These are phyloP conservation scores for Apolygus lucorum DNA, from an alignment of 1,140 invertebrate species.

Conservation along the genomic window DNA sequence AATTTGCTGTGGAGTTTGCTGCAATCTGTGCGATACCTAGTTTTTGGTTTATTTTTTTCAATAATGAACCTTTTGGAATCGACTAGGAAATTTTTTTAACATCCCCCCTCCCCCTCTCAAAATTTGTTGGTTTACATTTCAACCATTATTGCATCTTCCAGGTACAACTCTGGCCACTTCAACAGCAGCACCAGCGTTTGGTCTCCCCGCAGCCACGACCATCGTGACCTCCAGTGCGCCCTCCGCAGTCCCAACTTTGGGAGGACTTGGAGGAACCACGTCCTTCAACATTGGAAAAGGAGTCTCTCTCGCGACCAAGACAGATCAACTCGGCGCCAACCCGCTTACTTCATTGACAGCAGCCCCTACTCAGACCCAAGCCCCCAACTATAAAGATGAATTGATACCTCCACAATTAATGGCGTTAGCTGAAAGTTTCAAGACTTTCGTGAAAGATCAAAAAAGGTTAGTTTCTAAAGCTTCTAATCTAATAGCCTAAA, in stretches of 20 bases:
- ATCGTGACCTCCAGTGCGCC: background rate
- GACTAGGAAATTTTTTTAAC: too few species aligned
- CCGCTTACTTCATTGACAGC: background rate
- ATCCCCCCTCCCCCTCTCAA: too few species aligned
- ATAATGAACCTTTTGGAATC: too few species aligned
- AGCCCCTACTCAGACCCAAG: background rate
- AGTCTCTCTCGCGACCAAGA: background rate
- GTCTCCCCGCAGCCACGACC: background rate
- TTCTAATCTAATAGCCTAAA: background rate
- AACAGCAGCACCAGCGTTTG: constrained; percentile 6
- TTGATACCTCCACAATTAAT: constrained; percentile 18
- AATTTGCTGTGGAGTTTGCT: background rate
- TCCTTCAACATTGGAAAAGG: background rate
- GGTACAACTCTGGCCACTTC: background rate
- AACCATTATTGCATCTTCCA: too few species aligned
- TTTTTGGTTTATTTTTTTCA: too few species aligned
- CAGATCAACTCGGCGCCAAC: constrained; percentile 2
- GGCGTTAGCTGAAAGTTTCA: constrained; percentile 4
- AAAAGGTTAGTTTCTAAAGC: constrained; percentile 17
- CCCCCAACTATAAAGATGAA: constrained; percentile 16
- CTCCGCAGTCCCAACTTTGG: background rate
- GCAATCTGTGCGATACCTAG: too few species aligned
- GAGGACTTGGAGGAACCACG: constrained; percentile 6
- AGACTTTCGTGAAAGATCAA: constrained; percentile 16
- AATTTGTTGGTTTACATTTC: too few species aligned